Evolutionary conservation across 1,140 invertebrate genomes (phyloP), one percentile per base, ranked within the genome.

Genomic region (Drosophila teissieri): DNA sequence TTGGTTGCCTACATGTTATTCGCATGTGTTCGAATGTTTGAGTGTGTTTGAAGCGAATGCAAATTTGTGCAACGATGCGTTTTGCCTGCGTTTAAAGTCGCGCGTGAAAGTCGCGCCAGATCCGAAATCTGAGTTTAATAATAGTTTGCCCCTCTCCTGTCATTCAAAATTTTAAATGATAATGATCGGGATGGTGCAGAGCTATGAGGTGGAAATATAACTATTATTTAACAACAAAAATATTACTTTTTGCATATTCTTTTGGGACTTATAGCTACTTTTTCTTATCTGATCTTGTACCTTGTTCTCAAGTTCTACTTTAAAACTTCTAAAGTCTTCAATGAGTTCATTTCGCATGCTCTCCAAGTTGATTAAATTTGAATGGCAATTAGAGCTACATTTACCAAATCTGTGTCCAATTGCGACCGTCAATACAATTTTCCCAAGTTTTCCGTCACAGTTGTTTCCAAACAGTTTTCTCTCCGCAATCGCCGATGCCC

Each of bases 41-140:
- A 44, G 3, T 54, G 7, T 76, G 22, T 63, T 55, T 69, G 56
- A 40, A 80, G 58, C 64, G 34, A 81, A 85, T 85, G 82, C 78
- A 85, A 85, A 85, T 85, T 86, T 85, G 82, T 85, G 82, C 82
- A 85, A 51, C 82, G 82, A 85, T 86, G 82, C 82, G 78, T 85
- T 86, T 85, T 81, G 78, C 49, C 54, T 63, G 76, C 76, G 81
- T 85, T 84, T 84, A 79, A 80, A 83, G 45, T 72, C 78, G 78
- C 81, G 61, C 81, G 83, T 86, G 82, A 86, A 86, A 86, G 82
- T 86, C 73, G 53, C 69, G 53, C 69, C 7, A 27, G 22, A 49
- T 19, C 36, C 34, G 42, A 75, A 27, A 40, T 51, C 11, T 37
- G 3, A 58, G 53, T 56, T 56, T 75, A 75, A 75, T 75, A 75